These are phyloP conservation scores for Cyprinus carpio DNA, from an alignment of 2,113 vertebrate genomes.

Conservation along the genomic window DNA sequence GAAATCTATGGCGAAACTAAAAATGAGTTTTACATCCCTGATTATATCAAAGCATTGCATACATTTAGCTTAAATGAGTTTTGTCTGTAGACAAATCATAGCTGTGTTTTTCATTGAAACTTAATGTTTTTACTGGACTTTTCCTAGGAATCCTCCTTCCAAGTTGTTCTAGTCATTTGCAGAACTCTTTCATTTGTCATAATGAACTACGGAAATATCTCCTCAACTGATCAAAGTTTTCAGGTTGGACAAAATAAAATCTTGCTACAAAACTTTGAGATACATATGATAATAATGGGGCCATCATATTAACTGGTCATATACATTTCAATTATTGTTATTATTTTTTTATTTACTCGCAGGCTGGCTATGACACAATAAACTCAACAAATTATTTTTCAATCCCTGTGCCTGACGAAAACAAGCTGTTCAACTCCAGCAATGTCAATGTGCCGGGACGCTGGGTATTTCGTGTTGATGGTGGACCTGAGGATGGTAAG, in stretches of 20 bases:
- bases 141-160: conserved; percentile 14
- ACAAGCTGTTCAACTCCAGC: not conserved
- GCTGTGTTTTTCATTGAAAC: not conserved
- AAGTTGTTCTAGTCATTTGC: not conserved
- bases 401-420: conserved; percentile 11
- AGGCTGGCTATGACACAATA: conserved; percentile 21
- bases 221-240: not conserved
- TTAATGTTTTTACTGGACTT: not conserved
- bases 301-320: not conserved
- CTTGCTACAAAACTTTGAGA: not conserved
- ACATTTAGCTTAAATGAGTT: not conserved
- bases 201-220: conserved; percentile 27
- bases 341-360: not conserved
- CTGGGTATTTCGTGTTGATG: conserved; percentile 27
- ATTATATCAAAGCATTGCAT: not conserved
- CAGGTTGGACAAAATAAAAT: not conserved
- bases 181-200: not conserved
- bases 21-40: not conserved
- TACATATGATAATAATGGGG: not conserved
- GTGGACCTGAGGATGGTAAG: not conserved
- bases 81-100: not conserved
- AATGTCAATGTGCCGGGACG: conserved; percentile 29
- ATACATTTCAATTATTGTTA: not conserved
- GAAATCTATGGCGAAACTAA: not conserved
- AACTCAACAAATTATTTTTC: not conserved